Percentiles rank a stretch among this genome's conserved stretches.
Conservation (phyloP, 2,888 invertebrate species). For the Heliconius aoede region DNA sequence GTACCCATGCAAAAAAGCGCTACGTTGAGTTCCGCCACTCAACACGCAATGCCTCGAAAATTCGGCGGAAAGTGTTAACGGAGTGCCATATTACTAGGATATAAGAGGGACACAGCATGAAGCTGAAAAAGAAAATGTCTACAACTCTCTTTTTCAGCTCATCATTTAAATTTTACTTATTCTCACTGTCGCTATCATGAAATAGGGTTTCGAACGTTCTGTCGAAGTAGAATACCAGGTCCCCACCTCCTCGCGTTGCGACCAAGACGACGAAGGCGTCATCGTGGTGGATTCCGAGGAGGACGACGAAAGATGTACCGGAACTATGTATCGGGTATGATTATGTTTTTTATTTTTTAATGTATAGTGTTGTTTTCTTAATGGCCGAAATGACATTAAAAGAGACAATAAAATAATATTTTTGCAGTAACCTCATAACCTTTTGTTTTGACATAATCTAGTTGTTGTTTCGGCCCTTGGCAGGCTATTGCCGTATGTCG, state of each 20-base stretch:
- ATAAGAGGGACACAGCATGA: no score
- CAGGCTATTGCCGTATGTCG: no score
- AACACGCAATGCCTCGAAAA: no score
- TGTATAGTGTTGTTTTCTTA: neutral
- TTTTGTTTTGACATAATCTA: neutral
- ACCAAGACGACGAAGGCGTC: conserved; percentile 92
- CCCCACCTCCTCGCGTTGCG: conserved; percentile 93
- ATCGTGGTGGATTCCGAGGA: conserved; percentile 92
- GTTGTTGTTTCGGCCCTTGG: no score
- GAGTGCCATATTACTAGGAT: no score
- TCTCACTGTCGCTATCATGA: conserved; percentile 13
- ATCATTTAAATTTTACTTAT: neutral
- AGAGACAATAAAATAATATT: neutral
- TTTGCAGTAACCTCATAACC: neutral
- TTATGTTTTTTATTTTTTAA: conserved; percentile 19
- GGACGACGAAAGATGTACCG: conserved; percentile 86
- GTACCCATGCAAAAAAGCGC: no score
- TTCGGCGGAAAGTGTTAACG: no score
- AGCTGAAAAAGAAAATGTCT: no score
- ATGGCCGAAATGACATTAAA: neutral
- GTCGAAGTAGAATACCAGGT: conserved; percentile 92
- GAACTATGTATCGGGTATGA: conserved; percentile 80
- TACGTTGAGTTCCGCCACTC: no score
- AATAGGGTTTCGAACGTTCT: conserved; percentile 84
- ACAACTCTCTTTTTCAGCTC: no score